Base-by-base conservation (phyloP, 2,797 vertebrate genomes). In the Sebastes trivittatus region DNA sequence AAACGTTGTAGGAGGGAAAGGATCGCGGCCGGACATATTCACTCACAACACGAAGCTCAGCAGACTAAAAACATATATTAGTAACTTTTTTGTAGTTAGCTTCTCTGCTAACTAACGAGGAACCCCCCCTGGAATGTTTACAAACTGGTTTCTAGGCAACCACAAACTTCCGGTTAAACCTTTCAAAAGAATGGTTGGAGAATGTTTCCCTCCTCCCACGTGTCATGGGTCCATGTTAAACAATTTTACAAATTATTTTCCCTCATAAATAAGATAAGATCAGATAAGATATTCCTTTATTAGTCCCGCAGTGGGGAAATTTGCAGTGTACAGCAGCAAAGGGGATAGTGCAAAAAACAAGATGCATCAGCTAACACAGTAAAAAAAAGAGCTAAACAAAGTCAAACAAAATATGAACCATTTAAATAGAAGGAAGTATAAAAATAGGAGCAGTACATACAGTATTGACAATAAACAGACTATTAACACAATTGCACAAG, bases 1-100 rank as follows among this genome's bases (percentile, higher is more conserved):
- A 52, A 82, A 76, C 71, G 83, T 80, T 1, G 92, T 86, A 27
- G 80, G 91, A 4, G 94, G 85, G 65, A 94, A 96, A 46, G 96
- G 92, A 68, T 97, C 90, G 73, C 95, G 89, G 9, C 86, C 71
- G 3, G 91, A 89, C 91, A 92, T 93, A 1, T 67, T 82, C 0
- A 68, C 18, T 14, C 38, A 20, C 5, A n/a, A 22, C 29, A 38
- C 20, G 1, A 7, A 58, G 22, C 7, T 23, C 3, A 1, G 11
- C 14, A 10, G 4, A 42, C 16, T 5, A 75, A 54, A 46, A 52
- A 29, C 10, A n/a, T 4, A 14, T 16, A 2, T 5, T 2, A 7
- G 1, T 1, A 16, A 5, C 3, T 11, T 5, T 11, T 6, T 36
- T 29, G 10, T 27, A 11, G 7, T 22, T 16, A 4, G 42, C 11